A percentile compares a stretch with the other conserved stretches of the same genome.
phyloP scores from a whole-genome alignment of 2,797 vertebrate species.

The Ctenopoma kingsleyae region DNA sequence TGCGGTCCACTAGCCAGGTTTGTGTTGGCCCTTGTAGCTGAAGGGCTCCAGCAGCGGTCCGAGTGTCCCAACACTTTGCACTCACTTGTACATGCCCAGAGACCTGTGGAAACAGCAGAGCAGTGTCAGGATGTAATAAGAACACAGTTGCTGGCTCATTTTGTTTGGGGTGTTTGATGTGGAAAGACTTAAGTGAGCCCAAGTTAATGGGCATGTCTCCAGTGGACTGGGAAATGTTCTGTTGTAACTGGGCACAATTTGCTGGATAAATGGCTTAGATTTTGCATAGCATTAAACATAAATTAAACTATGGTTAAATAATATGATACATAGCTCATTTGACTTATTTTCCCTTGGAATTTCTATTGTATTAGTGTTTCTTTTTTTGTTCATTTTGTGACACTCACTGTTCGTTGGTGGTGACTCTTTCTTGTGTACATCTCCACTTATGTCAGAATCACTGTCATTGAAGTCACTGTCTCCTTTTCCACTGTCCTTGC shows the following conservation, averaged over 20 bases:
- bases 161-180: constrained; percentile 13
- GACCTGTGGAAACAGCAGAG: constrained; percentile 80
- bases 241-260: not conserved
- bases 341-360: not conserved
- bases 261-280: not conserved
- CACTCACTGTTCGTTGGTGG: constrained; percentile 84
- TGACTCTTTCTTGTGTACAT: constrained; percentile 93
- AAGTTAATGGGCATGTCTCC: constrained; percentile 15
- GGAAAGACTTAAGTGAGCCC: constrained; percentile 16
- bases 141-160: constrained; percentile 26
- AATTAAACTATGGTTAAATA: not conserved
- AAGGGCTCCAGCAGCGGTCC: constrained; percentile 97
- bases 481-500: constrained; percentile 98
- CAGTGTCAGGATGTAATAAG: constrained; percentile 24
- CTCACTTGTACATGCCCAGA: constrained; percentile 97
- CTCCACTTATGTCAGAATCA: constrained; percentile 95
- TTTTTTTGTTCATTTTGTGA: not conserved
- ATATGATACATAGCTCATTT: not conserved
- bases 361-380: not conserved
- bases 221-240: constrained; percentile 5
- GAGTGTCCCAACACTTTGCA: constrained; percentile 98
- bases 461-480: constrained; percentile 99
- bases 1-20: constrained; percentile 87
- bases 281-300: not conserved
- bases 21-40: constrained; percentile 87